These are phyloP conservation scores for Ondatra zibethicus DNA, from an alignment of 2,113 vertebrate genomes.

Conservation along the genomic window DNA sequence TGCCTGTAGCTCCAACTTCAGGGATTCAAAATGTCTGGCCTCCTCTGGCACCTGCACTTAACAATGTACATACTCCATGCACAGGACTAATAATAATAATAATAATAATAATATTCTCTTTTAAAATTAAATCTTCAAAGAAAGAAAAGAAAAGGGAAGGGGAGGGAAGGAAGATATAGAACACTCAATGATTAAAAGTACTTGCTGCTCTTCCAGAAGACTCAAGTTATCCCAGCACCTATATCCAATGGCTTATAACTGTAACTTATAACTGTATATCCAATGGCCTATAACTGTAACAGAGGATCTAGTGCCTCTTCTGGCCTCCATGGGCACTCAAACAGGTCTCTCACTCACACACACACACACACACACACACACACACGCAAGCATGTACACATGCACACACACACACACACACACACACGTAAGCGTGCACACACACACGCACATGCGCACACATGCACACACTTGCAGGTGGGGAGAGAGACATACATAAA, in stretches of 20 bases:
- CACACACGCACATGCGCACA: neutral
- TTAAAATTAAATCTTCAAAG: neutral
- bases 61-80: neutral
- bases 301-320: neutral
- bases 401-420: neutral
- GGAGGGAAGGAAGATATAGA: neutral
- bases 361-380: neutral
- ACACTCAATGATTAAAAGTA: neutral
- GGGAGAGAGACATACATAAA: neutral
- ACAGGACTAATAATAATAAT: neutral
- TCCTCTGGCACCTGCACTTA: neutral
- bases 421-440: neutral
- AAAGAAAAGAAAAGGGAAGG: neutral
- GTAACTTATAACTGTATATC: too few species aligned
- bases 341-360: neutral
- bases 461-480: neutral
- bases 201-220: neutral
- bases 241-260: neutral
- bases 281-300: neutral
- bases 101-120: neutral
- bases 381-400: neutral
- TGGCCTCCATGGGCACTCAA: neutral
- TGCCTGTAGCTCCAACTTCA: neutral
- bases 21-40: neutral
- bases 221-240: neutral